phyloP scores from a whole-genome alignment of 2,888 invertebrate genomes.

The Leucophora obtusa region DNA sequence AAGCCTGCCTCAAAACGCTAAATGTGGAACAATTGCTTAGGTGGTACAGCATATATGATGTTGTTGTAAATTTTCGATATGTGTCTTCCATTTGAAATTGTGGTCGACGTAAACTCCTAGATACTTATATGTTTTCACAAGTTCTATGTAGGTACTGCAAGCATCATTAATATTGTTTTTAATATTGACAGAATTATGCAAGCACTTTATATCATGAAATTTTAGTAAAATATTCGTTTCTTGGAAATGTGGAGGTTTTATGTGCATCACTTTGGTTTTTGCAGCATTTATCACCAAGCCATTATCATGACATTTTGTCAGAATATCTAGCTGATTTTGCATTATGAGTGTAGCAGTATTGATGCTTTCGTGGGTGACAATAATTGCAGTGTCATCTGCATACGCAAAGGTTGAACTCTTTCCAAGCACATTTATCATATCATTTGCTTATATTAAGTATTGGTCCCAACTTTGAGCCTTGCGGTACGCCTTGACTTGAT shows the following conservation, averaged over 20 bases:
- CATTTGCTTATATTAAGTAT: too few species aligned
- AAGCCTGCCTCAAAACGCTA: conserved; percentile 17
- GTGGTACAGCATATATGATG: conserved; percentile 5
- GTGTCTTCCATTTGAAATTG: conserved; percentile 17
- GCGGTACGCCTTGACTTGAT: too few species aligned
- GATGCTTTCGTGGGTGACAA: too few species aligned
- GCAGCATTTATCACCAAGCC: too few species aligned
- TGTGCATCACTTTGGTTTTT: too few species aligned
- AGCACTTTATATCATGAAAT: too few species aligned
- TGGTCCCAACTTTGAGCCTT: too few species aligned
- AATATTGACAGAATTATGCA: too few species aligned
- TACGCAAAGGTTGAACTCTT: too few species aligned
- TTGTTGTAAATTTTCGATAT: conserved; percentile 6
- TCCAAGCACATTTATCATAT: too few species aligned
- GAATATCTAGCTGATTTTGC: background rate
- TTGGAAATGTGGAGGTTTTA: background rate
- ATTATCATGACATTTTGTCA: conserved; percentile 11
- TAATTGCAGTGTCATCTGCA: too few species aligned
- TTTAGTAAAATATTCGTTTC: background rate
- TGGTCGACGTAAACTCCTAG: conserved; percentile 8
- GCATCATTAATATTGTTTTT: background rate
- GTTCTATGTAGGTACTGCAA: background rate
- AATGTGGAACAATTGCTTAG: conserved; percentile 7
- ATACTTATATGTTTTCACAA: conserved; percentile 3
- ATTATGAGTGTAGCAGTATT: background rate